Percentiles rank a stretch among this genome's conserved stretches.
phyloP scores from a whole-genome alignment of 1,140 invertebrate genomes.

The Venturia canescens region DNA sequence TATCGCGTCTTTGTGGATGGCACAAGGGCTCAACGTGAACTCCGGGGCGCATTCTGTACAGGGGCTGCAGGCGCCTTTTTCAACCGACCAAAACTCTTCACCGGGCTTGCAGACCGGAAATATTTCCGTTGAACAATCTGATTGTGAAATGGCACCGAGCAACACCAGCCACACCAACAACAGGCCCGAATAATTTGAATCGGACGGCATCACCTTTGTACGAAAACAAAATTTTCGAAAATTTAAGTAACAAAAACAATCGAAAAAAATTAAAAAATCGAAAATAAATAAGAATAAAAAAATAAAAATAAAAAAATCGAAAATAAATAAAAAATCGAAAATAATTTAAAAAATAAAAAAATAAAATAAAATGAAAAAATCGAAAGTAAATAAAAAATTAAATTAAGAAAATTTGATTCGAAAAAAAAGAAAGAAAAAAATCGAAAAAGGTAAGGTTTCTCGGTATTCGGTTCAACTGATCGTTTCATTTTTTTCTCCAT shows the following conservation, averaged over 20 bases:
- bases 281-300: too few species aligned
- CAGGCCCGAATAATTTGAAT: slow-evolving; percentile 38
- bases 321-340: background rate
- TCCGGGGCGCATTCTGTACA: slow-evolving; percentile 81
- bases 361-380: too few species aligned
- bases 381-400: background rate
- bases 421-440: background rate
- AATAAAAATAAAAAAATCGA: background rate
- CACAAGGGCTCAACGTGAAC: slow-evolving; percentile 81
- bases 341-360: background rate
- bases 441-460: too few species aligned
- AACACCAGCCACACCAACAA: slow-evolving; percentile 49
- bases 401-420: too few species aligned
- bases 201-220: slow-evolving; percentile 54
- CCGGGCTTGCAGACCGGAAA: slow-evolving; percentile 75
- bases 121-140: slow-evolving; percentile 43
- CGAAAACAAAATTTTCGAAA: background rate
- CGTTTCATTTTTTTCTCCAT: too few species aligned
- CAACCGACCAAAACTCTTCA: slow-evolving; percentile 78
- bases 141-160: slow-evolving; percentile 37
- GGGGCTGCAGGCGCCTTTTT: slow-evolving; percentile 78
- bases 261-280: too few species aligned
- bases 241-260: too few species aligned
- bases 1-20: slow-evolving; percentile 80
- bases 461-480: too few species aligned